Conservation (phyloP, 2,797 vertebrate genomes). For the Parotocinclus haroldoi region DNA sequence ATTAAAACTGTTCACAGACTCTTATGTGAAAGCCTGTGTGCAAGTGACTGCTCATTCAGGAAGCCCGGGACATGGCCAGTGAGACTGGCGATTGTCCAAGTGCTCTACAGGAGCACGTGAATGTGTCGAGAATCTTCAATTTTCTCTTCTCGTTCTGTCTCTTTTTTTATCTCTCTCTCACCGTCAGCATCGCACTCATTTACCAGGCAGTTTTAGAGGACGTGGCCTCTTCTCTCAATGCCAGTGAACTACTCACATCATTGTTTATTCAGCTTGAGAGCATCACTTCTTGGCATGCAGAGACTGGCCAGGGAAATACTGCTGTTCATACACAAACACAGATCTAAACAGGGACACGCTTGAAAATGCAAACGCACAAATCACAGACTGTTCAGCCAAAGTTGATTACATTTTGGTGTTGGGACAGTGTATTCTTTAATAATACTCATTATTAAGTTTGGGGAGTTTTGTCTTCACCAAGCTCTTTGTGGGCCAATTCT, state of each 20-base stretch:
- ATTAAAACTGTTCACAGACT: background rate
- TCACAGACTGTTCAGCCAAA: too few species aligned
- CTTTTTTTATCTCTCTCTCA: conserved; percentile 4
- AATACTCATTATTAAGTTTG: conserved; percentile 49
- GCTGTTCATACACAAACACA: conserved; percentile 25
- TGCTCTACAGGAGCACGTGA: conserved; percentile 4
- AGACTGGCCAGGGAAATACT: conserved; percentile 41
- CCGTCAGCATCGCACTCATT: conserved; percentile 13
- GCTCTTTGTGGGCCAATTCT: conserved; percentile 69
- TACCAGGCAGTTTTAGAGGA: conserved; percentile 33
- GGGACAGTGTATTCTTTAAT: too few species aligned
- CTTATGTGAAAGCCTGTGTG: conserved; percentile 11
- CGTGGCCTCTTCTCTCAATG: conserved; percentile 48
- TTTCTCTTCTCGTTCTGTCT: background rate
- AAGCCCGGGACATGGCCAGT: conserved; percentile 27
- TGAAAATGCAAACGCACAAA: too few species aligned
- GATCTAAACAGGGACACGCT: too few species aligned
- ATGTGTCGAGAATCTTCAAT: conserved; percentile 12
- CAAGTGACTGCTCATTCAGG: conserved; percentile 16
- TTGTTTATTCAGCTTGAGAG: conserved; percentile 71
- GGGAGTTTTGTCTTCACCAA: conserved; percentile 65
- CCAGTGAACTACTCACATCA: conserved; percentile 63
- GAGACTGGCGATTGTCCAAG: conserved; percentile 17
- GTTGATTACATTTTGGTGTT: too few species aligned
- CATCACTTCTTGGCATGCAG: conserved; percentile 61